These are phyloP conservation scores for Empidonax alnorum DNA, from an alignment of 2,113 vertebrate species.

Conservation along the genomic window DNA sequence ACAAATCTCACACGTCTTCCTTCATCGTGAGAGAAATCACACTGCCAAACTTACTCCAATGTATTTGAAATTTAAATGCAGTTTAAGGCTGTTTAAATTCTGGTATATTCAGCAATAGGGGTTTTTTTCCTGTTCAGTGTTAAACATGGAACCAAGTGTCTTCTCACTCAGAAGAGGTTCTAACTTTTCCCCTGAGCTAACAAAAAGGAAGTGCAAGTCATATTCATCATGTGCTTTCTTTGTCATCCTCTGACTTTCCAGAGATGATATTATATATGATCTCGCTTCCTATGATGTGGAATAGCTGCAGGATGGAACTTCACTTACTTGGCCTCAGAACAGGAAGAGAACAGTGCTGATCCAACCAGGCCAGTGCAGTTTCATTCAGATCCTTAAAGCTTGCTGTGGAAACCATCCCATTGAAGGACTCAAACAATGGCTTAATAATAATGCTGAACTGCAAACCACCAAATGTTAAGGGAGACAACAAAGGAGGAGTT, in stretches of 20 bases:
- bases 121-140: background rate
- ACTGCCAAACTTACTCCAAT: background rate
- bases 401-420: constrained; percentile 86
- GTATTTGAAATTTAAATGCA: background rate
- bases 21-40: background rate
- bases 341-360: constrained; percentile 90
- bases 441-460: constrained; percentile 97
- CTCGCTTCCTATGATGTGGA: background rate
- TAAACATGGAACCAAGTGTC: background rate
- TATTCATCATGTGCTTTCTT: background rate
- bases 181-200: background rate
- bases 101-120: background rate
- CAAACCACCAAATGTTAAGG: constrained; percentile 73
- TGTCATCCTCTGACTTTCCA: background rate
- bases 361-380: constrained; percentile 88
- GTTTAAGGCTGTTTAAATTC: background rate
- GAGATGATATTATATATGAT: background rate
- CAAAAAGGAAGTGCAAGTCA: background rate
- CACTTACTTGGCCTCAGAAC: constrained; percentile 92
- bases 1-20: background rate
- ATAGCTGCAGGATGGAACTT: background rate
- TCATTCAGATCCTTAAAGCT: constrained; percentile 87
- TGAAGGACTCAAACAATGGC: constrained; percentile 96
- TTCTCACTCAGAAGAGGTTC: background rate
- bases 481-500: background rate